These are phyloP conservation scores for Limanda limanda DNA, from an alignment of 2,113 vertebrate genomes.

Conservation along the genomic window DNA sequence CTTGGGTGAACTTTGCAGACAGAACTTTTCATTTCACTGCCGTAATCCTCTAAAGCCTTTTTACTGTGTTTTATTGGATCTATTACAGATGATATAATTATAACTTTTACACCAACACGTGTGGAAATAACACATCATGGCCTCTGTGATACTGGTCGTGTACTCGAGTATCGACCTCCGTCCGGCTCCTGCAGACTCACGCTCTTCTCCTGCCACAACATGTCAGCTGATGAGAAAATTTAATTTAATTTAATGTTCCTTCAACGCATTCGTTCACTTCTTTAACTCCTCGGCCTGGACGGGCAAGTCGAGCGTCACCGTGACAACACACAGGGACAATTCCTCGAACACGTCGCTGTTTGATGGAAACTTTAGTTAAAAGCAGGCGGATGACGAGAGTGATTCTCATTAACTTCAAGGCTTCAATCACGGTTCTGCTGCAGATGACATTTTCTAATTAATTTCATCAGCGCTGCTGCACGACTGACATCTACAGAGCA, in stretches of 20 bases:
- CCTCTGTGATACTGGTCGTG: too few relatives aligned
- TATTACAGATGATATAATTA: too few relatives aligned
- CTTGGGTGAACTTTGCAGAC: too few relatives aligned
- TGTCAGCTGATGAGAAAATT: constrained; percentile 60
- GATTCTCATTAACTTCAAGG: constrained; percentile 21
- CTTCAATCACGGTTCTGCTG: not conserved
- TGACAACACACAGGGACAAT: not conserved
- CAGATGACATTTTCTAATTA: not conserved
- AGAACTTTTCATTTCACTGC: too few relatives aligned
- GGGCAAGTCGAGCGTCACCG: not conserved
- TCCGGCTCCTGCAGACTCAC: constrained; percentile 15
- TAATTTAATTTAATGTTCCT: too few relatives aligned
- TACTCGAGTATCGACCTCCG: constrained; percentile 21
- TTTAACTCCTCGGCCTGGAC: constrained; percentile 25
- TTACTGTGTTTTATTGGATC: too few relatives aligned
- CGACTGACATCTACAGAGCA: not conserved
- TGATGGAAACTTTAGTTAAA: not conserved
- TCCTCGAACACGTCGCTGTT: not conserved
- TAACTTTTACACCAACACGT: not conserved
- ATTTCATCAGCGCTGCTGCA: not conserved
- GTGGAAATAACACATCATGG: not conserved
- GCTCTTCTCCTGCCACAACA: constrained; percentile 26
- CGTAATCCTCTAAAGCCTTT: too few relatives aligned
- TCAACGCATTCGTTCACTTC: not conserved
- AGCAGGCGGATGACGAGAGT: not conserved